Evolutionary conservation across 2,888 invertebrate genomes (phyloP).

Genomic region (Sesia apiformis): DNA sequence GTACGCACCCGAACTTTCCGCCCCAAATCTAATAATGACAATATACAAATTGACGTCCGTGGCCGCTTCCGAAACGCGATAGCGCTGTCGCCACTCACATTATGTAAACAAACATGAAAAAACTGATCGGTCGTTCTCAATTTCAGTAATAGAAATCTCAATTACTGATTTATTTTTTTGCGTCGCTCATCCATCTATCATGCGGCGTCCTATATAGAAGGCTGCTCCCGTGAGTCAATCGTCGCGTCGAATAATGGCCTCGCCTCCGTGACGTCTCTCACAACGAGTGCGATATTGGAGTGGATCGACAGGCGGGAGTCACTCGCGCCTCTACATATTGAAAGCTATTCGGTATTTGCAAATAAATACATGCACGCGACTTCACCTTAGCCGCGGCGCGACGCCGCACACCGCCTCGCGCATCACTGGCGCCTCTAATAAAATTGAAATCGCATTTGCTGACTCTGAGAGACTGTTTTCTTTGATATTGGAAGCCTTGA

Average conservation of each 20-base stretch:
- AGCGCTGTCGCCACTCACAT: conserved; percentile 62
- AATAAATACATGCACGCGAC: conserved; percentile 45
- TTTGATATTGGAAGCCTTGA: conserved; percentile 26
- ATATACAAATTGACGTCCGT: conserved; percentile 73
- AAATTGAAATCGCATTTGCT: conserved; percentile 67
- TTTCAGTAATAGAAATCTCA: conserved; percentile 72
- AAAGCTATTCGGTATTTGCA: conserved; percentile 69
- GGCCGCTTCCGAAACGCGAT: conserved; percentile 66
- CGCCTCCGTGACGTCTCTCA: conserved; percentile 54
- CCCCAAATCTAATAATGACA: conserved; percentile 70
- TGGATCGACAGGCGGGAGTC: conserved; percentile 67
- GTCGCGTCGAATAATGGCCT: conserved; percentile 57
- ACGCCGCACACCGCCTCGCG: conserved; percentile 39
- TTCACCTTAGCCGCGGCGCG: conserved; percentile 11
- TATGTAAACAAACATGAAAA: conserved; percentile 66
- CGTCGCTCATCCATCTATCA: conserved; percentile 68
- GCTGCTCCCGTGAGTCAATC: conserved; percentile 56
- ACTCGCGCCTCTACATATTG: conserved; percentile 67
- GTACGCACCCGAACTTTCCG: conserved; percentile 67
- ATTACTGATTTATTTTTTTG: conserved; percentile 69
- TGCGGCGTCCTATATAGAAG: conserved; percentile 40
- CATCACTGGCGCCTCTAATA: conserved; percentile 44
- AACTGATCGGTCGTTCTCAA: conserved; percentile 59
- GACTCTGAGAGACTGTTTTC: conserved; percentile 42
- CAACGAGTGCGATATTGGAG: conserved; percentile 63